Evolutionary conservation across 2,797 vertebrate genomes (phyloP), one percentile per base, ranked within the genome.

Genomic region (Vireo griseus): DNA sequence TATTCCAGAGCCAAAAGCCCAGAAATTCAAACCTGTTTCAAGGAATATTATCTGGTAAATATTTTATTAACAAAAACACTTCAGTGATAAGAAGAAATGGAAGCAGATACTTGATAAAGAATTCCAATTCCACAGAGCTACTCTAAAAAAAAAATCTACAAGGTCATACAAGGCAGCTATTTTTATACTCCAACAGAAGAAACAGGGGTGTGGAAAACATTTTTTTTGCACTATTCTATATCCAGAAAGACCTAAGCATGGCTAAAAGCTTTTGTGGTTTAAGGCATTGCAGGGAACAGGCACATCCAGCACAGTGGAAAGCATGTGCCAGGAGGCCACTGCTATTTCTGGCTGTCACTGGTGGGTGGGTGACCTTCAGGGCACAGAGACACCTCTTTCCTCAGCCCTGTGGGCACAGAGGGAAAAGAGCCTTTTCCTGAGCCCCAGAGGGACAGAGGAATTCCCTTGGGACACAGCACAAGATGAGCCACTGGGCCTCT

Each of bases 261-360:
- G 42, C 44, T 93, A 94, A 95, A 93, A 93, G 81, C 88, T 78
- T 92, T 51, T 58, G 89, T 37, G 77, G 76, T 65, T 94, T 18
- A 52, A 18, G 42, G 75, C 55, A 67, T 44, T 71, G 57, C 69
- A 29, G 72, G 71, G 48, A 83, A 61, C 50, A 68, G 74, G n/a
- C 51, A 47, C 39, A 57, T 20, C n/a, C 81, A 89, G 71, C 3
- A 3, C 31, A 66, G 86, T 4, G 26, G 37, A 72, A 66, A 81
- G 73, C 54, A 92, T 0, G 2, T 74, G 88, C 72, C 79, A 95
- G 72, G 59, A 86, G 48, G 16, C 33, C 50, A 62, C 29, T n/a
- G 44, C 82, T 92, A 54, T 93, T 90, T 42, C 66, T 88, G 76
- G 68, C 76, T 71, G 55, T 18, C 52, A 50, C 48, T 51, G 61